Percentiles rank a stretch among this genome's conserved stretches.
phyloP scores from a whole-genome alignment of 2,113 vertebrate genomes.

The Drymodes brunneopygia region DNA sequence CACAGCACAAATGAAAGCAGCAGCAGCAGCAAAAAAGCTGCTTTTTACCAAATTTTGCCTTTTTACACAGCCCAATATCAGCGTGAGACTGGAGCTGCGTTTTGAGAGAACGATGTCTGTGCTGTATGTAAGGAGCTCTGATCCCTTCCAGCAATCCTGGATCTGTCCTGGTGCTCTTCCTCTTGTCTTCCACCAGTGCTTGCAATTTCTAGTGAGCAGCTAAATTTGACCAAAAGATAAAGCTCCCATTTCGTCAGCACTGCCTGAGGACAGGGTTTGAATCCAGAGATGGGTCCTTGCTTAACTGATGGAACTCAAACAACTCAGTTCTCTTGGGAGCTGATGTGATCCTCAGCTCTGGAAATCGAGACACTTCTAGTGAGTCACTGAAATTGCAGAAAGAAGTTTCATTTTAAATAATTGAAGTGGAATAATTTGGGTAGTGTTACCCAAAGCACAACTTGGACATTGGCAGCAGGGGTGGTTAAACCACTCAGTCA shows the following conservation, averaged over 20 bases:
- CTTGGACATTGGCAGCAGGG: not conserved
- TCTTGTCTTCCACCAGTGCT: not conserved
- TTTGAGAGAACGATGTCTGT: not conserved
- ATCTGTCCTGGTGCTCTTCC: not conserved
- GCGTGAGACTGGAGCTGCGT: not conserved
- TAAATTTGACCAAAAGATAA: not conserved
- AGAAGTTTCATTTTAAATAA: not conserved
- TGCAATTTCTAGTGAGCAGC: not conserved
- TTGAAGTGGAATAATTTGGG: not conserved
- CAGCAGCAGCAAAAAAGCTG: not conserved
- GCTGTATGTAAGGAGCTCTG: not conserved
- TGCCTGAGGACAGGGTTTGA: not conserved
- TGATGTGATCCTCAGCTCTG: not conserved
- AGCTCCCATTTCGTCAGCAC: not conserved
- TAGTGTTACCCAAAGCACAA: not conserved
- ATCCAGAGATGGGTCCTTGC: not conserved
- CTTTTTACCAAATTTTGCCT: not conserved
- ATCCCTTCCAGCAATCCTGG: not conserved
- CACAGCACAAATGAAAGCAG: no score
- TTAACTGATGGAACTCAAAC: not conserved
- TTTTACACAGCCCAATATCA: no score
- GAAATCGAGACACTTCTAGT: not conserved
- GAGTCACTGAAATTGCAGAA: not conserved
- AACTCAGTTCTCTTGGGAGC: not conserved
- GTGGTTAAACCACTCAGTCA: not conserved